Base-by-base conservation (phyloP, 2,797 vertebrate genomes). In the Lacerta agilis region DNA sequence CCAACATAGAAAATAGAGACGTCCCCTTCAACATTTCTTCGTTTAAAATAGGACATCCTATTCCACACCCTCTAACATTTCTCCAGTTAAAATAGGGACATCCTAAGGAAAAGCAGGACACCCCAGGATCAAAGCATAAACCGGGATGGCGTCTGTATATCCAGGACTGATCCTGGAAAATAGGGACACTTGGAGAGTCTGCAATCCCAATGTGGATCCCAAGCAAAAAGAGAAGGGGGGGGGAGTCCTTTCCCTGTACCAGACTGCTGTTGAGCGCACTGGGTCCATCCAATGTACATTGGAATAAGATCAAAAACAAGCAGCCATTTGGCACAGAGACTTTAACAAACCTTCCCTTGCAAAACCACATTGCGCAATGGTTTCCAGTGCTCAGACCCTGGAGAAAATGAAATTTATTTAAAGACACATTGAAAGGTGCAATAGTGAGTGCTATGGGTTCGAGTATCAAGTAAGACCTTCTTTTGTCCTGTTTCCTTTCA, bases 401-500 rank as follows among this genome's bases (percentile, higher is more conserved):
- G 69, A 91, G 41, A 49, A 29, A 87, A 88, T 86, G 66, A 87
- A 90, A 73, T 0, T 36, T 87, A 89, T 89, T 91, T 94, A 79
- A 82, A 93, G 90, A 77, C 73, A 89, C 81, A 80, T 90, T 88
- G 67, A 36, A 29, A 33, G 41, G 91, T 83, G 78, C 79, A 90
- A 3, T 91, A 90, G 7, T 75, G 90, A 87, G 79, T 43, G 71
- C 8, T n/a, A 33, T 88, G 88, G 45, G 58, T 29, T 87, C 94
- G 91, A 82, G 81, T 87, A 71, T 18, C 88, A 29, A 90, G 83
- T 87, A 79, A 89, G 72, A 88, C 49, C 49, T 55, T 55, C 55
- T 91, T 89, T 87, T 72, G 89, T 87, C 93, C 92, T 77, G 7
- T 92, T 85, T 77, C 75, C 66, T 91, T 83, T 92, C 92, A 36